Evolutionary conservation across 2,888 invertebrate genomes (phyloP).

Genomic region (Ptilodon capucinus): DNA sequence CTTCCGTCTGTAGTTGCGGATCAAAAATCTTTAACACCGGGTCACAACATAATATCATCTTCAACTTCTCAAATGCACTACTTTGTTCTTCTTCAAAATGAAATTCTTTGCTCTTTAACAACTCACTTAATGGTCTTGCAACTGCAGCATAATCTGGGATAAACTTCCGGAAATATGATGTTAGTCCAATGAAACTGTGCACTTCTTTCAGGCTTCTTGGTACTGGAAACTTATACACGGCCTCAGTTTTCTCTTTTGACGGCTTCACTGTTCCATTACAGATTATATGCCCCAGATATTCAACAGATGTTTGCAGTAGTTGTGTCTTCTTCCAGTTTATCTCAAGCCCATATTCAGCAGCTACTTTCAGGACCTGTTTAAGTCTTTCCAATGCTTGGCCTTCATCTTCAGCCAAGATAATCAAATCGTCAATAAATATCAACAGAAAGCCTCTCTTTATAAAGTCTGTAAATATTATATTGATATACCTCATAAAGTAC

Average conservation of each 20-base stretch:
- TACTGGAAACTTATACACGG: slow-evolving; percentile 17
- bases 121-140: slow-evolving; percentile 27
- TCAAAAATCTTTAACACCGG: slow-evolving; percentile 17
- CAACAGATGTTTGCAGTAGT: slow-evolving; percentile 32
- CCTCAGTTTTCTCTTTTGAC: slow-evolving; percentile 17
- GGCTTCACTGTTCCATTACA: slow-evolving; percentile 17
- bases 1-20: slow-evolving; percentile 20
- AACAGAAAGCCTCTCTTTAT: slow-evolving; percentile 10
- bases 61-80: slow-evolving; percentile 19
- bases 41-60: slow-evolving; percentile 11
- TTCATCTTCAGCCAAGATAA: slow-evolving; percentile 16
- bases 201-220: slow-evolving; percentile 16
- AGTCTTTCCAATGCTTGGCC: slow-evolving; percentile 20
- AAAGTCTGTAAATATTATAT: slow-evolving; percentile 7
- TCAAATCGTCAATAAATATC: slow-evolving; percentile 25
- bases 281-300: slow-evolving; percentile 32
- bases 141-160: slow-evolving; percentile 23
- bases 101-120: slow-evolving; percentile 12
- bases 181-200: slow-evolving; percentile 22
- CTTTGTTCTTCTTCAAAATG: slow-evolving; percentile 14
- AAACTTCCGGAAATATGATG: slow-evolving; percentile 10
- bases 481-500: slow-evolving; percentile 8
- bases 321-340: slow-evolving; percentile 49
- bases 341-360: slow-evolving; percentile 30
- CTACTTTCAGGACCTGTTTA: slow-evolving; percentile 19